Evolutionary conservation across 1,140 invertebrate species (phyloP), one percentile per base, ranked within the genome.

Genomic region (Adoxophyes honmai): DNA sequence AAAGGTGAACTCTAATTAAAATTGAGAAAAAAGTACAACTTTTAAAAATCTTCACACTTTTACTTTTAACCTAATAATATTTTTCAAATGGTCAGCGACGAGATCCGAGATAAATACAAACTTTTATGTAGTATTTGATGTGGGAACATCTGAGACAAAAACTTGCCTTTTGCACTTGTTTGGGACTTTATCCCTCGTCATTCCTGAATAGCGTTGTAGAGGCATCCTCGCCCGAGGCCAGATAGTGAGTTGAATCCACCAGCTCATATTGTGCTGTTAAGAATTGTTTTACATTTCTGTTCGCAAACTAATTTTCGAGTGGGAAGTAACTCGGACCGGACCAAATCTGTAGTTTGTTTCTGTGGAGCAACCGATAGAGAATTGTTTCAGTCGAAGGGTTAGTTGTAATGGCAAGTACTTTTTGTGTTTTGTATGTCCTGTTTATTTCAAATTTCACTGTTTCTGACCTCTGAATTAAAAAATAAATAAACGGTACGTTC

Each of bases 101-200:
- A 28, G 21, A 28, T 28, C 6, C 21, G 6, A 28, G 21, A 3
- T 3, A 28, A 3, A 28, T 28, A 28, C 6, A 28, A 28, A 28
- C 2, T 28, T 28, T 28, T 28, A n/a, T 6, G 4, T 13, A 21
- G 16, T 48, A 48, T 48, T 33, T 48, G 9, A 48, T 21, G 15
- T 21, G 42, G 42, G n/a, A 21, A 48, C 21, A 33, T 48, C 10
- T 48, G 18, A 48, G 42, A 48, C 42, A 21, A 48, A 48, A 48
- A 48, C 42, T 48, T 48, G 11, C 16, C 42, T 48, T 48, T 48
- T 48, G n/a, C 42, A 48, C 18, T 48, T 48, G 42, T 48, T 48
- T 48, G 42, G 16, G 42, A n/a, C 42, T n/a, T 28, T 48, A 10
- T 21, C 42, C 42, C 18, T 21, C 18, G 16, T 48, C 42, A 48